Evolutionary conservation across 2,113 vertebrate species (phyloP), one percentile per base, ranked within the genome.

Genomic region (Epinephelus moara): DNA sequence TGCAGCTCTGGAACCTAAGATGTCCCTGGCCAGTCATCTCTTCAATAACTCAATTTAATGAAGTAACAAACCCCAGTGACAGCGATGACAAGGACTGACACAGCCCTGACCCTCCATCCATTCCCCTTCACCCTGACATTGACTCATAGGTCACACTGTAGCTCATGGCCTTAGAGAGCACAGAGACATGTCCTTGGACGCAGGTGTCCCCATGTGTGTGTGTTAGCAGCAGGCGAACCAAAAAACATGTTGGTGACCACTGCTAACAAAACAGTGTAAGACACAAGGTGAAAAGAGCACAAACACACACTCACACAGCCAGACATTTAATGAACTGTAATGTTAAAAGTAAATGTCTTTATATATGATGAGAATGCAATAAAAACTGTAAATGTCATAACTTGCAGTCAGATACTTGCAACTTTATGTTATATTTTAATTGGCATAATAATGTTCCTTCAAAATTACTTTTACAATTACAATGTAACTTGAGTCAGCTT

Each of bases 11-110:
- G 15, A 66, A 45, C 25, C 57, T 17, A 19, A 15, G 11, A 37
- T 42, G 84, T 82, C 79, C 71, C 50, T 82, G 85, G 71, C 21
- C 59, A 15, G 59, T 75, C 77, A 70, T 56, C 40, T 69, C 17
- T 64, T 76, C 86, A 73, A 66, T 89, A 89, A 86, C 61, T 89
- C 80, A 11, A 4, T 89, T 78, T 90, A 89, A 92, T 85, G 82
- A 88, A 85, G 82, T 76, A 83, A 89, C 87, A 89, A 71, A 89
- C 75, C 78, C 45, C 75, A 15, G 75, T 73, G 86, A 88, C 88
- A 78, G 67, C 2, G 10, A 85, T 82, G 87, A 88, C 82, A 89
- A 72, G 50, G 14, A 40, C 59, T 67, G 84, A 92, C 87, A 75
- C 62, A 21, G 61, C 73, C 73, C 61, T 73, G 87, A 84, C 78